A percentile compares a stretch with the other conserved stretches of the same genome.
Conservation (phyloP, 2,888 invertebrate species). For the Ophion obscuratus region DNA sequence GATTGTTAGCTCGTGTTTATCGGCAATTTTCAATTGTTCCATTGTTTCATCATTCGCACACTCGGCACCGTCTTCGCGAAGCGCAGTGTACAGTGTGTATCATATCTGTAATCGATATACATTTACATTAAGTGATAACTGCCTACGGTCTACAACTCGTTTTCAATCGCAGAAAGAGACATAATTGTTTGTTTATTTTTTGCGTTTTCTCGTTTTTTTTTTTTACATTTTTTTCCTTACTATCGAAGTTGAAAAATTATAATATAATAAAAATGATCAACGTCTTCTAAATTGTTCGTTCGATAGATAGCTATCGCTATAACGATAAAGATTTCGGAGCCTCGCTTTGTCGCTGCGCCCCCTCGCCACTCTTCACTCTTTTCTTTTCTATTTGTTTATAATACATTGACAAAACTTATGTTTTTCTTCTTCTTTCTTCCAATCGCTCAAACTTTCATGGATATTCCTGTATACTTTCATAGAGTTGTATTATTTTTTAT, state of each 20-base stretch:
- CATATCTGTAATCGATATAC: conserved; percentile 60
- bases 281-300: conserved; percentile 40
- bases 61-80: conserved; percentile 41
- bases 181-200: conserved; percentile 41
- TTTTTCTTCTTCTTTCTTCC: conserved; percentile 33
- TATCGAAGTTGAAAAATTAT: conserved; percentile 62
- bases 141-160: conserved; percentile 58
- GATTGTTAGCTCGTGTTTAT: conserved; percentile 59
- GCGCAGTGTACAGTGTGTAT: conserved; percentile 54
- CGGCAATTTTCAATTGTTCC: conserved; percentile 27
- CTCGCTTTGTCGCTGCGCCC: conserved; percentile 14
- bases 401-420: conserved; percentile 44
- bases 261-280: conserved; percentile 53
- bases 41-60: conserved; percentile 28
- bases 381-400: conserved; percentile 36
- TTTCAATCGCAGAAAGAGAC: conserved; percentile 66
- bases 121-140: conserved; percentile 61
- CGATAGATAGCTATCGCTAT: conserved; percentile 55
- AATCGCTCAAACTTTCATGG: conserved; percentile 28
- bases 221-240: conserved; percentile 29
- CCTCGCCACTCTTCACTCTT: background rate
- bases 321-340: conserved; percentile 63
- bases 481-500: conserved; percentile 45
- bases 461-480: conserved; percentile 64
- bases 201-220: conserved; percentile 38